Base-by-base conservation (phyloP, 1,140 invertebrate genomes). In the Drosophila saltans region DNA sequence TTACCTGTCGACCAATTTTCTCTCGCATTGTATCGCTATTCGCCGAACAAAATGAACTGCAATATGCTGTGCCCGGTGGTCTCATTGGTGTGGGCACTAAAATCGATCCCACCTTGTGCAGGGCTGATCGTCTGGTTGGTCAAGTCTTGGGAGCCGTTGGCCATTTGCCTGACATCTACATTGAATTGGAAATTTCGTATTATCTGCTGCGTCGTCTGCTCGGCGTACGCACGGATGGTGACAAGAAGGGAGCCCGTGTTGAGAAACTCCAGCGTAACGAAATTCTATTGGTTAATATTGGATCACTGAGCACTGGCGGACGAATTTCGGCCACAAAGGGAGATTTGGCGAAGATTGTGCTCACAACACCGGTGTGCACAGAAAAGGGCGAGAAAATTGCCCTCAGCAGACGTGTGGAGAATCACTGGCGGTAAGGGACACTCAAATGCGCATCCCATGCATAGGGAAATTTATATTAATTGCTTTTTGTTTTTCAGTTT, bases 381-480 rank as follows among this genome's bases (percentile, higher is more conserved):
- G 99, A 99, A 93, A 96, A 99, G 72, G 98, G 97, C 65, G 99
- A 99, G 92, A 99, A 99, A 92, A 99, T 99, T 89, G 99, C 99
- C 8, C 94, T 99, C 2, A 99, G 98, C 92, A 95, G 99, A 91
- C 95, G 98, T 93, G 98, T 99, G 48, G 99, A 99, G 80, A 99
- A 99, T 92, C 98, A 99, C 95, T 99, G 99, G 99, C 96, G 99
- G 96, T 97, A 93, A 93, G 89, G 79, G 1, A 4, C 4, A 36
- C 11, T 0, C 36, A 41, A 69, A 6, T 10, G 10, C 2, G 3
- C 33, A 40, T 1, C 1, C 1, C 5, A 45, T 30, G 1, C 9
- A 41, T 3, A 30, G 40, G 8, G 6, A 45, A 16, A 52, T 60
- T 7, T n/a, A 63, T 5, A 0, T 39, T 28, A 10, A 48, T 3